Evolutionary conservation across 2,888 invertebrate species (phyloP).

Genomic region (Melikaiella ostensackeni): DNA sequence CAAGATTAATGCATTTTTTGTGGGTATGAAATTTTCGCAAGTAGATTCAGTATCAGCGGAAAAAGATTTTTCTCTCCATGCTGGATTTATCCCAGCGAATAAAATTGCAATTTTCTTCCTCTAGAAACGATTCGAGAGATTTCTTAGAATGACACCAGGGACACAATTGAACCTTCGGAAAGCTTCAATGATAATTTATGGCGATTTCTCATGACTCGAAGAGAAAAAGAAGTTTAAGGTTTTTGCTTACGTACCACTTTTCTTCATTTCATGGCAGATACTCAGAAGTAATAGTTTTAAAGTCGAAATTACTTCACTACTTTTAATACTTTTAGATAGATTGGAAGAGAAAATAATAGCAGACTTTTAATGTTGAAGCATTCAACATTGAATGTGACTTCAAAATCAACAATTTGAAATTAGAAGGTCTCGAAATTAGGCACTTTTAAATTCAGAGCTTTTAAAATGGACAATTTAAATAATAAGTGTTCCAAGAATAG

Average conservation of each 20-base stretch:
- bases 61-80: background rate
- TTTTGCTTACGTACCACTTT: slow-evolving; percentile 3
- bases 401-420: background rate
- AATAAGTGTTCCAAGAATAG: too few relatives aligned
- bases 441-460: too few relatives aligned
- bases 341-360: background rate
- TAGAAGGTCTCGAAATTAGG: background rate
- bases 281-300: background rate
- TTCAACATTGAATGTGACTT: background rate
- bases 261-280: background rate
- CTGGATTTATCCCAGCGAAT: slow-evolving; percentile 2
- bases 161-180: background rate
- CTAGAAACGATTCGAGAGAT: slow-evolving; percentile 22
- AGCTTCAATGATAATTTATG: slow-evolving; percentile 24
- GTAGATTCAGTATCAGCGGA: background rate
- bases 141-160: background rate
- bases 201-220: background rate
- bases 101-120: slow-evolving; percentile 1
- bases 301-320: background rate
- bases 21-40: background rate
- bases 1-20: slow-evolving; percentile 12
- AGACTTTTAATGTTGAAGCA: too few relatives aligned
- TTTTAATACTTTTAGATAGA: background rate
- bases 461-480: too few relatives aligned
- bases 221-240: background rate